Conservation (phyloP, 2,113 vertebrate species). For the Tylochromis polylepis region DNA sequence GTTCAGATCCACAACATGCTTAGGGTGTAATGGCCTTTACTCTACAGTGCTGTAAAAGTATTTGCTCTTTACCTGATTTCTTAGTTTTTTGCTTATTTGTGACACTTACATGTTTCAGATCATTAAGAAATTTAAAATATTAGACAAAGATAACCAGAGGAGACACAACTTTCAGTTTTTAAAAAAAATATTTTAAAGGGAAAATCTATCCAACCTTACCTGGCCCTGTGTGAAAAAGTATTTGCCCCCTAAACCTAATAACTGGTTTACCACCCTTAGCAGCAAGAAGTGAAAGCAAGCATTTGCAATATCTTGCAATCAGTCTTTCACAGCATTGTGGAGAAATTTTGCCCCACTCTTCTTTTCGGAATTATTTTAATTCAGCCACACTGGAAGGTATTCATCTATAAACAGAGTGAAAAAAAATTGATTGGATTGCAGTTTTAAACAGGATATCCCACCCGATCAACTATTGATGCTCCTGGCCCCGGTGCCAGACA, state of each 20-base stretch:
- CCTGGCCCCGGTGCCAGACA: not conserved
- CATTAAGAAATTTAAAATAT: not conserved
- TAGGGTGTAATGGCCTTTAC: too few relatives aligned
- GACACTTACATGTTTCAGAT: not conserved
- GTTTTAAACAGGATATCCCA: not conserved
- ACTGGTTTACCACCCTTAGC: not conserved
- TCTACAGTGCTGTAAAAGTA: too few relatives aligned
- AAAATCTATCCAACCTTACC: not conserved
- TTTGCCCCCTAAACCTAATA: not conserved
- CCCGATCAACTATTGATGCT: not conserved
- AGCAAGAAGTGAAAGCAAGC: too few relatives aligned
- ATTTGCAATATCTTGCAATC: not conserved
- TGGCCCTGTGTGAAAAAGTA: not conserved
- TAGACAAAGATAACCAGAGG: not conserved
- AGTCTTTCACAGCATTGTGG: not conserved
- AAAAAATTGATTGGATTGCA: not conserved
- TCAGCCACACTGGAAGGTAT: not conserved
- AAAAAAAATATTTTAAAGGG: not conserved
- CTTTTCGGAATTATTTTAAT: not conserved
- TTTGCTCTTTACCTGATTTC: too few relatives aligned
- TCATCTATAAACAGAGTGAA: not conserved
- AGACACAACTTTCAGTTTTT: not conserved
- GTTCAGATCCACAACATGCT: too few relatives aligned
- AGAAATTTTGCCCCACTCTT: not conserved
- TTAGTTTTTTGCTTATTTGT: too few relatives aligned